Conservation (phyloP, 2,888 invertebrate species). For the Papilio elwesi region DNA sequence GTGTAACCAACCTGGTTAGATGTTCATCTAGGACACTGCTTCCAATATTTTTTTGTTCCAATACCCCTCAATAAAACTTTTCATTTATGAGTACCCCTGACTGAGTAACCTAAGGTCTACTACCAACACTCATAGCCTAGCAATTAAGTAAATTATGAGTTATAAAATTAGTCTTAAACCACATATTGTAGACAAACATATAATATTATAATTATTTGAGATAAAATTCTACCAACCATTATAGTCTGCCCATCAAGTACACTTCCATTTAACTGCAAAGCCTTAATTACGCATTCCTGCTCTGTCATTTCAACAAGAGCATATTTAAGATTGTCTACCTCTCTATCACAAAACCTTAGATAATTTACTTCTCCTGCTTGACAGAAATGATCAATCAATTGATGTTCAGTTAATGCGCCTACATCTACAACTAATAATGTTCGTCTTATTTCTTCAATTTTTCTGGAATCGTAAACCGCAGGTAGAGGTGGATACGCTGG, state of each 20-base stretch:
- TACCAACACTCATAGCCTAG: too few species aligned
- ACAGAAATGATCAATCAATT: conserved; percentile 94
- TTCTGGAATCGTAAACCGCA: conserved; percentile 92
- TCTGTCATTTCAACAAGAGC: conserved; percentile 97
- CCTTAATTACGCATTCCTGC: conserved; percentile 93
- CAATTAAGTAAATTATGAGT: too few species aligned
- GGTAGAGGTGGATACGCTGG: conserved; percentile 96
- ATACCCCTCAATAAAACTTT: too few species aligned
- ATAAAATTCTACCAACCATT: conserved; percentile 56
- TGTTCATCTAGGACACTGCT: too few species aligned
- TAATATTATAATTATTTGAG: too few species aligned
- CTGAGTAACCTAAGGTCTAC: too few species aligned
- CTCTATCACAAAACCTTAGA: conserved; percentile 94
- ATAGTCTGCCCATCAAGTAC: conserved; percentile 89
- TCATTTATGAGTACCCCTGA: too few species aligned
- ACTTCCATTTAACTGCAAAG: conserved; percentile 92
- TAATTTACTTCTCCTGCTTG: conserved; percentile 97
- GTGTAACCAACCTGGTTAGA: too few species aligned
- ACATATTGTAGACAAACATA: too few species aligned
- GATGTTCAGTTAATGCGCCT: conserved; percentile 89
- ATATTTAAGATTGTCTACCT: conserved; percentile 89
- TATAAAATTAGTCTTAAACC: too few species aligned
- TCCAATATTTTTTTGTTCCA: too few species aligned
- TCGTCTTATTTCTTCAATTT: conserved; percentile 97
- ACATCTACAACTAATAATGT: conserved; percentile 95